Base-by-base conservation (phyloP, 2,888 invertebrate species). In the Ophion ventricosus region DNA sequence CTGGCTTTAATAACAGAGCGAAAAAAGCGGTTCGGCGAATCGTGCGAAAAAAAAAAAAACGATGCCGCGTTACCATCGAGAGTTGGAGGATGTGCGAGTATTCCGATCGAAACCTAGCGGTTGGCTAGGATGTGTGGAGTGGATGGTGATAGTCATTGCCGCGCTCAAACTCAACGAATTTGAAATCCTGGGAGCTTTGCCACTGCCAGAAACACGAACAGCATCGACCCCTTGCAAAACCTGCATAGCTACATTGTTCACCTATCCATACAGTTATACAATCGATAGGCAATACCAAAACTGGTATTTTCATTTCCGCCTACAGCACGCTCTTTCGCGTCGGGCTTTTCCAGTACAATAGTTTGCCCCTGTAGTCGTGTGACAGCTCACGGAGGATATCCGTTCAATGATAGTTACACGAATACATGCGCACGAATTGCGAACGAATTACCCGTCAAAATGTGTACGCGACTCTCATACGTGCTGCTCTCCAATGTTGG, bases 251-350 rank as follows among this genome's bases (percentile, higher is more conserved):
- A 77, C 59, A 25, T 29, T 35, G 43, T 17, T 23, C 49, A 49
- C 43, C 29, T 77, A 64, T 35, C 29, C 23, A 78, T 81, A 81
- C 35, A 17, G 8, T 4, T 0, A 77, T 57, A 26, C 4, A 29
- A 73, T 56, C 49, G 73, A 74, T 66, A 64, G 35, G 83, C 75
- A 87, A 80, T 82, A 67, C 77, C 84, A 63, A 83, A 84, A 82
- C 84, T 85, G 70, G 83, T 84, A 87, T 87, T 87, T 85, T 87
- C 81, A 85, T 85, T 84, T 84, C 81, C 82, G 82, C 57, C 29
- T 72, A 61, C 56, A 74, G 67, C 73, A 40, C 69, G 29, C 54
- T 76, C 57, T 66, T 66, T 66, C 54, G 59, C 76, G 80, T 29
- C 66, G 49, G 57, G 26, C 64, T 81, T 78, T 84, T 78, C 64